These are phyloP conservation scores for Chrysocyon brachyurus DNA, from an alignment of 2,797 vertebrate species.

Conservation along the genomic window DNA sequence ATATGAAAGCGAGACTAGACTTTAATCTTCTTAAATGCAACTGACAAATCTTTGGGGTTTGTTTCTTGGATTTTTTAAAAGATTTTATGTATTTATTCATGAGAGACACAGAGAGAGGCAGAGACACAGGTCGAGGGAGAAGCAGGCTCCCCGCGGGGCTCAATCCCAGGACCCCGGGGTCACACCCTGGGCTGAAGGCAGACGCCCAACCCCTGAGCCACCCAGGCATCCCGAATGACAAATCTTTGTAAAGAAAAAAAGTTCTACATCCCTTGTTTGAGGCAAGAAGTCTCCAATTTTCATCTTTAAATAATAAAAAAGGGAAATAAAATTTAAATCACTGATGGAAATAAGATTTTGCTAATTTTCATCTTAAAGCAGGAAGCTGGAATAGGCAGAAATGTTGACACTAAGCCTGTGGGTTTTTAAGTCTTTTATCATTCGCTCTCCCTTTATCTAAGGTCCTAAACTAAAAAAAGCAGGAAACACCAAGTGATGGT, in stretches of 20 bases:
- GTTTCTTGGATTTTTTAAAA: too few species aligned
- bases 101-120: too few species aligned
- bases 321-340: slow-evolving; percentile 17
- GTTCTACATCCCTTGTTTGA: background rate
- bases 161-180: too few species aligned
- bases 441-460: slow-evolving; percentile 20
- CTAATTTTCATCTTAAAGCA: slow-evolving; percentile 52
- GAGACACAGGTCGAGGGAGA: too few species aligned
- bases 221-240: background rate
- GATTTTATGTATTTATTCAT: too few species aligned
- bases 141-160: too few species aligned
- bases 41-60: background rate
- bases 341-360: background rate
- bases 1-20: background rate
- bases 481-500: background rate
- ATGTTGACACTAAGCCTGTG: background rate
- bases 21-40: slow-evolving; percentile 58
- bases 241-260: slow-evolving; percentile 17
- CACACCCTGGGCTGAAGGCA: too few species aligned
- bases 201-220: too few species aligned
- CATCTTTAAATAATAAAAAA: slow-evolving; percentile 54
- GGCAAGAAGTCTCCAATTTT: background rate
- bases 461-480: background rate
- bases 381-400: background rate
- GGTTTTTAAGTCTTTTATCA: background rate